Base-by-base conservation (phyloP, 2,888 invertebrate species). In the Emmelina monodactyla region DNA sequence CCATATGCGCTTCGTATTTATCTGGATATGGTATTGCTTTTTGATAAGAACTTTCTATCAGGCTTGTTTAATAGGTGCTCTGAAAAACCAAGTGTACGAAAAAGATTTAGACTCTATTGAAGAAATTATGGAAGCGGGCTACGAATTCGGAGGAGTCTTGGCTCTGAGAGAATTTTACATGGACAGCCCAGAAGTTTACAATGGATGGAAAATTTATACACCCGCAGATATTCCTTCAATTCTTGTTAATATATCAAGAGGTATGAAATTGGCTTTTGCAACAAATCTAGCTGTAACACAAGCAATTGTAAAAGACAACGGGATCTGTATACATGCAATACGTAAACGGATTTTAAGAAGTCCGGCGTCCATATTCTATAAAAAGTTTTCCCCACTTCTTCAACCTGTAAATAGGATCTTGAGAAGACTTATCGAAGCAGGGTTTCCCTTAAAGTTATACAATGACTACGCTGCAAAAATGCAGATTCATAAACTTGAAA, bases 11-110 rank as follows among this genome's bases (percentile, higher is more conserved):
- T 37, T 55, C 12, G 37, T 51, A 13, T 19, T 53, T 13, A 38
- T 51, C 30, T 55, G 55, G 57, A 50, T 55, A 32, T 50, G 52
- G 50, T 56, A 51, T 25, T 55, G 50, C 35, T 55, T 50, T 37
- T 40, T 56, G 32, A 35, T 56, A 10, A 44, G 57, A 40, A 58
- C 53, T 1, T 48, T 55, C 33, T 58, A 55, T 35, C 55, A 55
- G 25, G 51, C 49, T 3, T 47, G 48, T 38, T 43, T 58, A 13
- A 55, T 58, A 38, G 46, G 44, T 37, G 49, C 49, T 2, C 44
- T 58, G 29, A 51, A 29, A 29, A 29, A 12, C 12, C 3, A 29
- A 7, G 6, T 4, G 4, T 29, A 29, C 13, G 6, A 29, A 16
- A 14, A 38, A n/a, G 46, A 50, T 11, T 34, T 56, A 16, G 34